Evolutionary conservation across 2,113 vertebrate genomes (phyloP).

Genomic region (Chionomys nivalis): DNA sequence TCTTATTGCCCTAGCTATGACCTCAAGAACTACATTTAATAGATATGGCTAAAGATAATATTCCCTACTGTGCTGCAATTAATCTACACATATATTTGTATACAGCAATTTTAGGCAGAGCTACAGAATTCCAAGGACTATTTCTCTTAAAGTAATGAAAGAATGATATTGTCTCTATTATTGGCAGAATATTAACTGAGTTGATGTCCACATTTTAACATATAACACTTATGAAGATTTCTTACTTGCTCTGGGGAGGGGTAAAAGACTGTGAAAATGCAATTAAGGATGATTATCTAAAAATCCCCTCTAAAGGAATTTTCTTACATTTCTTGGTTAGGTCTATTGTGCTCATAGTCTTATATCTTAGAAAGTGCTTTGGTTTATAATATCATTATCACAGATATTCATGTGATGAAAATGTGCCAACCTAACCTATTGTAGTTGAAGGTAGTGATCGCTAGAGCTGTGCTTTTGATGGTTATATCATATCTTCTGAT

Average conservation of each 20-base stretch:
- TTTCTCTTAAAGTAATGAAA: background rate
- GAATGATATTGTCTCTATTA: background rate
- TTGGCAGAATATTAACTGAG: background rate
- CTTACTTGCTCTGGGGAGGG: background rate
- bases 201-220: background rate
- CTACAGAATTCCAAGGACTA: background rate
- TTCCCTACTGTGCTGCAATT: background rate
- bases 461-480: background rate
- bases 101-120: background rate
- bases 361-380: background rate
- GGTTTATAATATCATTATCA: background rate
- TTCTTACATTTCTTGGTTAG: background rate
- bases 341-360: background rate
- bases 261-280: background rate
- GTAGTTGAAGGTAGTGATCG: background rate
- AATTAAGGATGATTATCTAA: background rate
- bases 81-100: background rate
- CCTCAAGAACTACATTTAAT: too few relatives aligned
- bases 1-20: too few relatives aligned
- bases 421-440: fast-evolving
- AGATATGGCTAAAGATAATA: background rate
- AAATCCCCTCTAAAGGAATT: background rate
- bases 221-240: background rate
- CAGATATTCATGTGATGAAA: background rate
- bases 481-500: background rate